A percentile compares a stretch with the other conserved stretches of the same genome.
Conservation (phyloP, 2,797 vertebrate species). For the Ptychobarbus kaznakovi region DNA sequence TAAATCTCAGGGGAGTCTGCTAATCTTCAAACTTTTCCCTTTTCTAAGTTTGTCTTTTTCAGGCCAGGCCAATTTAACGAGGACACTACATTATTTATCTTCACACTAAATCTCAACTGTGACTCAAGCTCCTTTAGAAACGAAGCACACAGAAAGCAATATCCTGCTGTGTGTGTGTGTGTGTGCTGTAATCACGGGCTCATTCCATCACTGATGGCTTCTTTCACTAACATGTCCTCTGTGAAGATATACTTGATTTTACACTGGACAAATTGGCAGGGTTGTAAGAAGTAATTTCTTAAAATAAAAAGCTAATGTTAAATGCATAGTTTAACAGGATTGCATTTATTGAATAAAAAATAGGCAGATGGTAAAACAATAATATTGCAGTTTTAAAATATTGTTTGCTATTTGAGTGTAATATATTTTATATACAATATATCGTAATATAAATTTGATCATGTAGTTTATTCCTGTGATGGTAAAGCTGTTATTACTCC, state of each 20-base stretch:
- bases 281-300: neutral
- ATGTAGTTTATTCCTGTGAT: no score
- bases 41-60: slow-evolving; percentile 22
- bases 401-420: neutral
- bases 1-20: neutral
- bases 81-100: slow-evolving; percentile 37
- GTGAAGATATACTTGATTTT: neutral
- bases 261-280: neutral
- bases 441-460: neutral
- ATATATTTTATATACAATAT: no score
- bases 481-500: no score
- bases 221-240: neutral
- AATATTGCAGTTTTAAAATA: neutral
- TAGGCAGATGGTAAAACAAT: neutral
- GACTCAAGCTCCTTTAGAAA: slow-evolving; percentile 9
- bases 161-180: neutral
- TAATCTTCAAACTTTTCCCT: slow-evolving; percentile 25
- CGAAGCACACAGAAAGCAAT: slow-evolving; percentile 4
- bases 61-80: slow-evolving; percentile 20
- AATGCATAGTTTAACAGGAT: neutral
- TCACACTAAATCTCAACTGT: slow-evolving; percentile 2
- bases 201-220: neutral
- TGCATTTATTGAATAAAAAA: neutral
- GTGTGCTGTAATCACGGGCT: neutral
- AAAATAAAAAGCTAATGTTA: neutral